phyloP scores from a whole-genome alignment of 2,888 invertebrate species.

The Drepanosiphum platanoidis region DNA sequence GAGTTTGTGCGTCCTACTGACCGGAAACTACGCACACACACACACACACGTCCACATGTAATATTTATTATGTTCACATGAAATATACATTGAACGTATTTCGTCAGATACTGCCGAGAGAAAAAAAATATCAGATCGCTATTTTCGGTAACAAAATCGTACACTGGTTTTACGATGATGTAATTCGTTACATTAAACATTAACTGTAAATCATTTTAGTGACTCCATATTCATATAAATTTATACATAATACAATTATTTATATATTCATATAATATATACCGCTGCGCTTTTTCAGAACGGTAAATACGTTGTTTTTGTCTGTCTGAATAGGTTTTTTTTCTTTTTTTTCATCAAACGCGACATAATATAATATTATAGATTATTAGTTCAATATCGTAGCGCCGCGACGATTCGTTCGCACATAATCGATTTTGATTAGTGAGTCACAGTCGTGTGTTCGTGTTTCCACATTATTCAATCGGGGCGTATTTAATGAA shows the following conservation, averaged over 20 bases:
- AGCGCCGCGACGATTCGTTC: neutral
- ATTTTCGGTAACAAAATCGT: slow-evolving; percentile 6
- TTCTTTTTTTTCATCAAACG: no score
- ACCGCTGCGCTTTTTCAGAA: neutral
- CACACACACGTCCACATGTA: neutral
- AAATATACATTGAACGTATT: neutral
- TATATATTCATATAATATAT: no score
- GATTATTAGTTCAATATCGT: neutral
- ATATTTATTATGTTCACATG: neutral
- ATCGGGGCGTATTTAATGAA: neutral
- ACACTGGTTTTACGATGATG: slow-evolving; percentile 3
- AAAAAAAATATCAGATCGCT: neutral
- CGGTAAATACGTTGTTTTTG: no score
- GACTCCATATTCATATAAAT: neutral
- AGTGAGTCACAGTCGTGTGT: neutral
- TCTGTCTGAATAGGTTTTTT: no score
- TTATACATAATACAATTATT: neutral
- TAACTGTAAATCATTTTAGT: neutral
- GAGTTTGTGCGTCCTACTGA: slow-evolving; percentile 50
- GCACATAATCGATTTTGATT: no score
- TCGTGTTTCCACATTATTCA: neutral
- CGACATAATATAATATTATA: no score
- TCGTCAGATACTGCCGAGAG: neutral
- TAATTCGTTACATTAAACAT: neutral
- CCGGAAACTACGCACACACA: slow-evolving; percentile 28